A percentile compares a stretch with the other conserved stretches of the same genome.
These are phyloP conservation scores for Oncorhynchus masou DNA, from an alignment of 2,113 vertebrate species.

Conservation along the genomic window DNA sequence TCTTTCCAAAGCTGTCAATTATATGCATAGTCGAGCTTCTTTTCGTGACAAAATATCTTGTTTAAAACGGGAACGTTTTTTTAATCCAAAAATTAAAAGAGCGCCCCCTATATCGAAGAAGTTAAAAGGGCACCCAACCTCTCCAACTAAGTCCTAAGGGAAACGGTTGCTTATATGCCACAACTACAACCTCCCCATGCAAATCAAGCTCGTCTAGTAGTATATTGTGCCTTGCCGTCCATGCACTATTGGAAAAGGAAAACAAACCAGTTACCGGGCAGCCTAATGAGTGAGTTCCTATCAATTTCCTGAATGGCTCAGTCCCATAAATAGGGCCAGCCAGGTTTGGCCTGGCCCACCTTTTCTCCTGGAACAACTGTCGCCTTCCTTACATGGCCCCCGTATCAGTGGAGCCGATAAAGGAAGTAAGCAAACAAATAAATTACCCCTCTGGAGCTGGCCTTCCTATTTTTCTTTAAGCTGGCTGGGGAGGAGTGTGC, in stretches of 20 bases:
- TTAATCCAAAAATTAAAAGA: no score
- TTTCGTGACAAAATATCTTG: no score
- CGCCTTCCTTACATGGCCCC: conserved; percentile 62
- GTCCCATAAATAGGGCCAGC: conserved; percentile 20
- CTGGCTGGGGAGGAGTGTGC: conserved; percentile 1
- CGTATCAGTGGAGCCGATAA: conserved; percentile 50
- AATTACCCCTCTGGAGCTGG: not conserved
- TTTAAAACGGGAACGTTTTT: no score
- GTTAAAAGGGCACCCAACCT: conserved; percentile 14
- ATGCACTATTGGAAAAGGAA: not conserved
- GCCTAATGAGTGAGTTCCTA: conserved; percentile 45
- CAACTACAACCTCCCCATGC: conserved; percentile 6
- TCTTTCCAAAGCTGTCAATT: no score
- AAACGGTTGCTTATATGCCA: no score
- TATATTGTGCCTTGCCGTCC: no score
- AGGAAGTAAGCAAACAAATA: conserved; percentile 53
- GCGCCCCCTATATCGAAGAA: no score
- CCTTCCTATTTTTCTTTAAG: not conserved
- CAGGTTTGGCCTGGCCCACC: conserved; percentile 53
- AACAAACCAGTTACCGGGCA: conserved; percentile 44
- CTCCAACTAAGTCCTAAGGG: not conserved
- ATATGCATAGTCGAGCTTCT: no score
- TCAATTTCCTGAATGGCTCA: conserved; percentile 42
- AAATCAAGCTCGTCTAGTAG: no score
- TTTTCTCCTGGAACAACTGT: conserved; percentile 60